Percentiles rank a stretch among this genome's conserved stretches.
Conservation (phyloP, 2,113 vertebrate species). For the Scortum barcoo region DNA sequence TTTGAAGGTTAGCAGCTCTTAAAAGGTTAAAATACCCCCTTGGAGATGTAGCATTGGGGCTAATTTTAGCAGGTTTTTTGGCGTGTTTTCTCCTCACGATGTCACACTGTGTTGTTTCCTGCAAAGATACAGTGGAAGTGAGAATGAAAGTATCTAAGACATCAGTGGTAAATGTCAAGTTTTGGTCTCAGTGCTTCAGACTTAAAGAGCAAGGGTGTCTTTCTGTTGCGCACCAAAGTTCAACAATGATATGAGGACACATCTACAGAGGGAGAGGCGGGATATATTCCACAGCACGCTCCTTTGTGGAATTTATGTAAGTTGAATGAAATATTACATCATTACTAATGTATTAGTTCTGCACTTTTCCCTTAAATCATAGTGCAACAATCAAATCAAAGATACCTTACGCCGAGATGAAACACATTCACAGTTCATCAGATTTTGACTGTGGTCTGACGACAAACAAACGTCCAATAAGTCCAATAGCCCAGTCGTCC, state of each 20-base stretch:
- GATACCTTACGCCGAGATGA: no score
- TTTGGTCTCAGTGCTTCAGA: constrained; percentile 23
- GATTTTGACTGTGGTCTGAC: constrained; percentile 12
- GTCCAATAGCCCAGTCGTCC: no score
- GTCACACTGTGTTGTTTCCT: constrained; percentile 19
- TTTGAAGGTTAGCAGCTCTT: constrained; percentile 19
- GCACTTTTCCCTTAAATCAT: not conserved
- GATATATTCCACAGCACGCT: not conserved
- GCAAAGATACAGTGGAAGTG: constrained; percentile 1
- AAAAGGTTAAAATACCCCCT: constrained; percentile 16
- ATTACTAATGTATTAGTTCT: not conserved
- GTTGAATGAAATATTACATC: not conserved
- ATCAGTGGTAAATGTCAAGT: constrained; percentile 54
- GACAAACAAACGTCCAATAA: constrained; percentile 1
- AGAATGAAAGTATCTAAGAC: constrained; percentile 31
- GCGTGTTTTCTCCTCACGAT: not conserved
- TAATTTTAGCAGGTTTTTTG: not conserved
- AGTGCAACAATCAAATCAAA: not conserved
- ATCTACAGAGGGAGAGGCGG: constrained; percentile 9
- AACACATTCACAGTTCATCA: no score
- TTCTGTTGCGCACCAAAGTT: constrained; percentile 44
- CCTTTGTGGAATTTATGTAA: not conserved
- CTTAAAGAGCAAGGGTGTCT: constrained; percentile 40
- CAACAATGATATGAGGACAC: constrained; percentile 26
- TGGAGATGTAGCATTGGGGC: not conserved